Conservation (phyloP, 2,113 vertebrate genomes). For the Dromiciops gliroides region DNA sequence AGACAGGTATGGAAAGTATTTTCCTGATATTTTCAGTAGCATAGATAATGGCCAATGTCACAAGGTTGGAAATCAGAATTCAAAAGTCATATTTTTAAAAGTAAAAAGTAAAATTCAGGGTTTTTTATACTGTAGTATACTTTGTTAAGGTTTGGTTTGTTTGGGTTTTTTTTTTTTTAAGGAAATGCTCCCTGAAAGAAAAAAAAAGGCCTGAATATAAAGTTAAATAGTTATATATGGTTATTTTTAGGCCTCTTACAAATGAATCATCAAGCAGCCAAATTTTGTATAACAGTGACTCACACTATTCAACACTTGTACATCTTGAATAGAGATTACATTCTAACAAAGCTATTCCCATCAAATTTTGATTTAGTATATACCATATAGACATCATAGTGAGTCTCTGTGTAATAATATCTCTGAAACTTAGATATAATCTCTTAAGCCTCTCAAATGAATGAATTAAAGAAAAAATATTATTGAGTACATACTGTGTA, state of each 20-base stretch:
- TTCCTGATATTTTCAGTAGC: constrained; percentile 58
- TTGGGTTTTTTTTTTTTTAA: constrained; percentile 52
- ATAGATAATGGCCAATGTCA: constrained; percentile 5
- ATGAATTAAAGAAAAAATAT: not conserved
- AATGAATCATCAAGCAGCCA: constrained; percentile 31
- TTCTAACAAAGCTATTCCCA: not conserved
- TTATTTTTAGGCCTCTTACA: constrained; percentile 58
- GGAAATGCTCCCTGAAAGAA: not conserved
- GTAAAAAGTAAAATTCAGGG: constrained; percentile 18
- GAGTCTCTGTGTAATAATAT: not conserved
- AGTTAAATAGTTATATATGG: constrained; percentile 67
- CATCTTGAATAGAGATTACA: constrained; percentile 43
- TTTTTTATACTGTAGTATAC: not conserved
- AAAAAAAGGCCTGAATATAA: constrained; percentile 38
- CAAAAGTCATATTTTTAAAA: constrained; percentile 24
- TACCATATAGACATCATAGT: not conserved
- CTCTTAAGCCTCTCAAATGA: not conserved
- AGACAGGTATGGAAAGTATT: constrained; percentile 88
- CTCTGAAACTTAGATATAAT: not conserved
- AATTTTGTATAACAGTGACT: constrained; percentile 64
- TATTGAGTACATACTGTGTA: not conserved
- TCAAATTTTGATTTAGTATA: not conserved
- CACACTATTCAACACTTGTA: constrained; percentile 51
- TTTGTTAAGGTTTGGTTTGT: not conserved
- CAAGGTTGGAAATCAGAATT: not conserved